Evolutionary conservation across 2,113 vertebrate species (phyloP).

Genomic region (Mus pahari): DNA sequence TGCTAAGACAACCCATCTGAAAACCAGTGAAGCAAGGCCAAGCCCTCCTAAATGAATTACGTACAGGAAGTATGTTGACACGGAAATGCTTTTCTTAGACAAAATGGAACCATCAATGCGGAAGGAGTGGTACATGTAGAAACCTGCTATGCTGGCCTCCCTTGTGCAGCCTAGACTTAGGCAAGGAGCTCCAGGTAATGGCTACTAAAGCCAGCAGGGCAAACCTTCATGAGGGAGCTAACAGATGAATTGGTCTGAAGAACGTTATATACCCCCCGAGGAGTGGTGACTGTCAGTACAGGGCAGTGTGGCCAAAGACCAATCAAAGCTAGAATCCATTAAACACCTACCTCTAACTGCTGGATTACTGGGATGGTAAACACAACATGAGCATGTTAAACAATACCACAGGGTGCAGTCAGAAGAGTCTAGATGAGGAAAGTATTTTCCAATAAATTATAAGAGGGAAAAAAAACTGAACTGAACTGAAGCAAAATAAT

Average conservation of each 20-base stretch:
- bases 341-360: background rate
- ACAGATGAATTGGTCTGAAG: background rate
- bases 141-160: background rate
- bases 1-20: background rate
- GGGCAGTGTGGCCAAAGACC: background rate
- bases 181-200: background rate
- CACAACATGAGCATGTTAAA: background rate
- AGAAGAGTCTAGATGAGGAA: background rate
- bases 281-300: background rate
- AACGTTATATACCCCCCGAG: background rate
- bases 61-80: background rate
- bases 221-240: background rate
- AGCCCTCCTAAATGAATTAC: conserved; percentile 3
- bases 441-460: background rate
- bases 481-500: background rate
- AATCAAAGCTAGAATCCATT: background rate
- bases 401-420: background rate
- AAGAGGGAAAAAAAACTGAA: background rate
- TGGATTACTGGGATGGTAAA: background rate
- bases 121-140: background rate
- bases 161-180: background rate
- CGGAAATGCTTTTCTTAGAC: conserved; percentile 29
- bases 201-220: conserved; percentile 3
- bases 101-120: conserved; percentile 8
- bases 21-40: conserved; percentile 38